Conservation (phyloP, 2,888 invertebrate species). For the Megalurothrips usitatus region DNA sequence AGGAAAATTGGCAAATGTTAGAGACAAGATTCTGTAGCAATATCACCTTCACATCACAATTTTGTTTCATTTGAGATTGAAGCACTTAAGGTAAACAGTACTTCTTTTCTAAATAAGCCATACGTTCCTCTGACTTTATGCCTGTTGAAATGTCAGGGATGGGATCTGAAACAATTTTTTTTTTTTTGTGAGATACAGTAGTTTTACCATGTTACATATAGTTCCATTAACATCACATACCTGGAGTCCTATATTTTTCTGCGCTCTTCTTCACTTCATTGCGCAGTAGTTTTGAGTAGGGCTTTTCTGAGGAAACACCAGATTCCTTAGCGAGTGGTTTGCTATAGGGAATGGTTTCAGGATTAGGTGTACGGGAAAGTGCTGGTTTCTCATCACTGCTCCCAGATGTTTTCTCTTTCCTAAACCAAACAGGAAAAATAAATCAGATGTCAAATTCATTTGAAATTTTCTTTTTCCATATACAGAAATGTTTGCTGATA, state of each 20-base stretch:
- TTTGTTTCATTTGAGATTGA: not conserved
- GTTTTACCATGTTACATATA: too few relatives aligned
- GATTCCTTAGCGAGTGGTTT: not conserved
- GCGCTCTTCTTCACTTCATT: not conserved
- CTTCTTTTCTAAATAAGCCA: not conserved
- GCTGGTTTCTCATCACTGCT: not conserved
- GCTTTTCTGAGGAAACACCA: not conserved
- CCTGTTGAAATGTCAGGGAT: not conserved
- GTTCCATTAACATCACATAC: not conserved
- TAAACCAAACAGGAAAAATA: not conserved
- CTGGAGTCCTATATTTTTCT: not conserved
- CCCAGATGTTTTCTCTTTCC: not conserved
- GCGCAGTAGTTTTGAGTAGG: not conserved
- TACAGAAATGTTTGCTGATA: too few relatives aligned
- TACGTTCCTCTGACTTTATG: not conserved
- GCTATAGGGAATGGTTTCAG: not conserved
- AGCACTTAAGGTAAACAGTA: not conserved
- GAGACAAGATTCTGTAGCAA: not conserved
- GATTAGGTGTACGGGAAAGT: not conserved
- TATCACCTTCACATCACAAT: not conserved
- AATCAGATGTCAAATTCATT: not conserved
- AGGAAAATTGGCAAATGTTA: not conserved
- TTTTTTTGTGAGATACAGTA: not conserved
- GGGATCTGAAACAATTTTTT: not conserved
- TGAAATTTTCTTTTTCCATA: too few relatives aligned